Base-by-base conservation (phyloP, 92 coral and sea anemone genomes). In the Parazoanthus atlanticus region DNA sequence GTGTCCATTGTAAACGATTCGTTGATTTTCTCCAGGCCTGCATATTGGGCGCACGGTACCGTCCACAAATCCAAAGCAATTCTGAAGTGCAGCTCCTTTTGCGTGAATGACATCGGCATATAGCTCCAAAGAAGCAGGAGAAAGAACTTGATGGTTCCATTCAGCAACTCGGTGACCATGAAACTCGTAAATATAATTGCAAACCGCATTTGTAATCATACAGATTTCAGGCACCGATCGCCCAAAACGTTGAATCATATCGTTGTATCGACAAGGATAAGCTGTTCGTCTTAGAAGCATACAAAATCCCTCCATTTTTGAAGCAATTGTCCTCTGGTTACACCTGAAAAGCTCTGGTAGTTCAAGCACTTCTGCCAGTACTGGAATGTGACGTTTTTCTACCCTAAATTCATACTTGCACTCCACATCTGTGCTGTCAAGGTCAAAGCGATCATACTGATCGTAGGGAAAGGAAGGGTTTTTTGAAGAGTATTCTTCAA, bases 361-460 rank as follows among this genome's bases (percentile, higher is more conserved):
- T 41, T 86, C 83, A 54, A 86, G 88, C 52, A 82, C 86, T 76
- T 89, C 91, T 32, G 83, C 92, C 49, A 90, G 89, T 74, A 85
- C 43, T 17, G 93, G 89, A 72, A 88, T 74, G 88, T 88, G 85
- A 73, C 61, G 66, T 72, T 91, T 91, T 61, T 88, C 91, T 65
- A 91, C 78, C 66, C 93, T 56, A 88, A 88, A 89, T 30, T 89
- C 88, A 78, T 74, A 74, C 84, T 90, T 88, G 91, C 91, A 91
- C 91, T 91, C 93, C 65, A 90, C 81, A 74, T 88, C 89, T 49
- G 80, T 67, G 40, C 71, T 54, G 75, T 86, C 90, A 19, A 86
- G 76, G 61, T 85, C 64, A 78, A 90, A 90, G 41, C 64, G 86
- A 86, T 86, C 90, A 78, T 86, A 90, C 47, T 46, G 74, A 64